phyloP scores from a whole-genome alignment of 1,140 invertebrate genomes.

The Kradibia gibbosae region DNA sequence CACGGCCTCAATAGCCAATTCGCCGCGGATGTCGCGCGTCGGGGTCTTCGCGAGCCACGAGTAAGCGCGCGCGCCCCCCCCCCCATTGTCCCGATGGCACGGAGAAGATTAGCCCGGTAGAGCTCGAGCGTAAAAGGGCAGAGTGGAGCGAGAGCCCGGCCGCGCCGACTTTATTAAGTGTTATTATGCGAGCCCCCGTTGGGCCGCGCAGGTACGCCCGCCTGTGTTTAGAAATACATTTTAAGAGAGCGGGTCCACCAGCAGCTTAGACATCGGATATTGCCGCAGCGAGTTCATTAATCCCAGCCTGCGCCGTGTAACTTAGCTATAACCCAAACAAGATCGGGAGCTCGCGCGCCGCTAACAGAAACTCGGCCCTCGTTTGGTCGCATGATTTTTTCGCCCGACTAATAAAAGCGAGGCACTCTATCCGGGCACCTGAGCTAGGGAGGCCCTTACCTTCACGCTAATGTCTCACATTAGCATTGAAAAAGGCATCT shows the following conservation, averaged over 20 bases:
- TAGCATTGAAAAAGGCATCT: background rate
- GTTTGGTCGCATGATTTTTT: constrained; percentile 21
- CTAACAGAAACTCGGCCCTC: constrained; percentile 31
- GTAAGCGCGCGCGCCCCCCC: background rate
- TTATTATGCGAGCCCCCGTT: constrained; percentile 69
- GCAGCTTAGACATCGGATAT: constrained; percentile 56
- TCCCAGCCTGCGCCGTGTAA: constrained; percentile 48
- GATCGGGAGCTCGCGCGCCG: background rate
- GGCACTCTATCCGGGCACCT: background rate
- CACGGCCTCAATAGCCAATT: too few species aligned
- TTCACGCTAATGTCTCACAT: background rate
- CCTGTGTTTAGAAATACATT: constrained; percentile 70
- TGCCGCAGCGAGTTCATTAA: constrained; percentile 64
- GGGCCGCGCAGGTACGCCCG: constrained; percentile 46
- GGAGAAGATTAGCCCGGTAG: background rate
- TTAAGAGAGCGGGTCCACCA: constrained; percentile 55
- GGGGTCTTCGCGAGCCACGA: background rate
- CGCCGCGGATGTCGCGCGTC: background rate
- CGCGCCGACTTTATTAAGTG: constrained; percentile 71
- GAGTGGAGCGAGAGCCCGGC: constrained; percentile 55
- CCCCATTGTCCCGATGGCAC: too few species aligned
- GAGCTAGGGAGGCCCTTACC: background rate
- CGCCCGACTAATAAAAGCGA: background rate
- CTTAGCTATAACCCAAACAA: constrained; percentile 67
- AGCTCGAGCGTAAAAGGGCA: background rate